These are phyloP conservation scores for Pandion haliaetus DNA, from an alignment of 2,113 vertebrate species.

Conservation along the genomic window DNA sequence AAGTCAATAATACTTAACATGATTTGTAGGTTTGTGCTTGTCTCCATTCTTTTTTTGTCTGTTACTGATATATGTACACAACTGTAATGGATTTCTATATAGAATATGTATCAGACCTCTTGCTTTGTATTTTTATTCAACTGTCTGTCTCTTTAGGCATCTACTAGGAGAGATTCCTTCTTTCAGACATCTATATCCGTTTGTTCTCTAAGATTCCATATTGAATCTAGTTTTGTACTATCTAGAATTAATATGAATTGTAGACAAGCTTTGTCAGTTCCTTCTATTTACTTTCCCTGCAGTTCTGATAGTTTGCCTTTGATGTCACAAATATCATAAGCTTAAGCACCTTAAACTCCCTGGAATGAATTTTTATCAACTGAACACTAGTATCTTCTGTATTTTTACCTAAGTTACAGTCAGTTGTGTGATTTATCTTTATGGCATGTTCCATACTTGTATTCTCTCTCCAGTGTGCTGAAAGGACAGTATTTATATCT, in stretches of 20 bases:
- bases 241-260: background rate
- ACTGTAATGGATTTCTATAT: background rate
- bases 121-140: conserved; percentile 4
- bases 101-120: background rate
- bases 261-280: conserved; percentile 5
- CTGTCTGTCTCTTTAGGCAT: background rate
- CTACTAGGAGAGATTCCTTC: background rate
- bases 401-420: background rate
- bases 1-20: background rate
- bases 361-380: too few relatives aligned
- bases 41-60: background rate
- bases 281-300: background rate
- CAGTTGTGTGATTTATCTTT: background rate
- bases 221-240: conserved; percentile 1
- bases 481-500: background rate
- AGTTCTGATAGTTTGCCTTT: background rate
- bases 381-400: background rate
- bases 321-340: conserved; percentile 2
- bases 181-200: background rate
- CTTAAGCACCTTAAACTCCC: conserved; percentile 16
- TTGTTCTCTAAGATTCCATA: background rate
- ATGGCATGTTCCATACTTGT: background rate
- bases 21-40: conserved; percentile 3
- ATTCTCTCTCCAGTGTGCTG: background rate
- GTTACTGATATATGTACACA: background rate